Percentiles rank a stretch among this genome's conserved stretches.
These are phyloP conservation scores for Micrasema minimum DNA, from an alignment of 1,140 invertebrate species.

Conservation along the genomic window DNA sequence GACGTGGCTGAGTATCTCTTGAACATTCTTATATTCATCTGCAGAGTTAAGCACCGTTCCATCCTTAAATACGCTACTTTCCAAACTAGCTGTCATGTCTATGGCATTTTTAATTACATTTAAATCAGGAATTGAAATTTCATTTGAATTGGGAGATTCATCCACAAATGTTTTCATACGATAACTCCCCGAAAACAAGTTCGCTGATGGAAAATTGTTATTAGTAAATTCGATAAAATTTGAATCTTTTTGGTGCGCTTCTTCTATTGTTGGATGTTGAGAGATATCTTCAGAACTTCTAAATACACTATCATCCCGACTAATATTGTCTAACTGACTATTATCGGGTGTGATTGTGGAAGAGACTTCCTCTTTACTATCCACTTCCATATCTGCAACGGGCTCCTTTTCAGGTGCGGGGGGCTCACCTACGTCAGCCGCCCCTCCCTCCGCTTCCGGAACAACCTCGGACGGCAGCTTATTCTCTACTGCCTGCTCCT, in stretches of 20 bases:
- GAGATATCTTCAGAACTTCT: not conserved
- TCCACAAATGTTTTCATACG: slow-evolving; percentile 57
- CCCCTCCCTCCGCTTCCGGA: too few relatives aligned
- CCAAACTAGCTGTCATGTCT: slow-evolving; percentile 63
- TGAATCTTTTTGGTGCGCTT: not conserved
- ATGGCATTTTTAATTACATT: slow-evolving; percentile 67
- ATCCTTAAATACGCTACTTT: slow-evolving; percentile 61
- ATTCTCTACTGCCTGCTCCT: too few relatives aligned
- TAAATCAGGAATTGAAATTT: slow-evolving; percentile 61
- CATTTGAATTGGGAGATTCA: slow-evolving; percentile 54
- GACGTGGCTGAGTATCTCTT: slow-evolving; percentile 64
- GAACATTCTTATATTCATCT: slow-evolving; percentile 64
- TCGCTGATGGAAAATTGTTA: slow-evolving; percentile 57
- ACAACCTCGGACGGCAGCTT: too few relatives aligned
- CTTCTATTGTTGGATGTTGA: not conserved
- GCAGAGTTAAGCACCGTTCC: slow-evolving; percentile 59
- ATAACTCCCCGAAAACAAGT: slow-evolving; percentile 63
- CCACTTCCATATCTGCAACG: too few relatives aligned
- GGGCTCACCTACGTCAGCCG: too few relatives aligned
- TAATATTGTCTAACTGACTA: slow-evolving; percentile 4
- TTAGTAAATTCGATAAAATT: slow-evolving; percentile 9
- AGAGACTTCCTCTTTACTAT: slow-evolving; percentile 3
- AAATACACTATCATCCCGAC: not conserved
- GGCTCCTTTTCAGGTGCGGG: too few relatives aligned
- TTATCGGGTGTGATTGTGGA: slow-evolving; percentile 18